Evolutionary conservation across 2,797 vertebrate genomes (phyloP).

Genomic region (Rhabdomys pumilio): DNA sequence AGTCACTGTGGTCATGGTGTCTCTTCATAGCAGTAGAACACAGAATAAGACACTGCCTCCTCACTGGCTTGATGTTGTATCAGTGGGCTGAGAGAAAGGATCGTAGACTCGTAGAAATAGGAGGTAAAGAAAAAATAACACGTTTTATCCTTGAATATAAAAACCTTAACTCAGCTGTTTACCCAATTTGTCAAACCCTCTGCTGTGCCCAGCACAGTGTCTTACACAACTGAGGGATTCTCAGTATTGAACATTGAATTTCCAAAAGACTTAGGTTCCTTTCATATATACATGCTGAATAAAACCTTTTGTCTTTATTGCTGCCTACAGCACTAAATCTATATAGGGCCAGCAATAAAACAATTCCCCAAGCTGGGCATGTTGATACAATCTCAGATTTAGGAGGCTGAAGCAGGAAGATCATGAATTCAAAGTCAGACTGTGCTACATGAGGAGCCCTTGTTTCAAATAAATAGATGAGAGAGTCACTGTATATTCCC

Average conservation of each 20-base stretch:
- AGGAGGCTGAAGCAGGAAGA: background rate
- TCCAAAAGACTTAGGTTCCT: background rate
- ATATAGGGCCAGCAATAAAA: conserved; percentile 3
- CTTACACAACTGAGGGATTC: background rate
- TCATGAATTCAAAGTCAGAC: background rate
- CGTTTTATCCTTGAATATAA: background rate
- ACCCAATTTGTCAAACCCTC: background rate
- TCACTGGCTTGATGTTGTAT: background rate
- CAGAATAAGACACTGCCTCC: background rate
- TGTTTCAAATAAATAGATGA: background rate
- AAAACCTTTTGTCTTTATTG: conserved; percentile 16
- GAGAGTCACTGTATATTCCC: background rate
- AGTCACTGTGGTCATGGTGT: background rate
- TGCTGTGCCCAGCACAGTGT: background rate
- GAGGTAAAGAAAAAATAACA: background rate
- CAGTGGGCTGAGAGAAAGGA: background rate
- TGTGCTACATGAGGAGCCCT: background rate
- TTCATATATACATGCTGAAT: background rate
- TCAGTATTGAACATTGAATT: background rate
- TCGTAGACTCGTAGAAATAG: background rate
- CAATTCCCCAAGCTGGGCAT: background rate
- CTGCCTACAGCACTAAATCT: background rate
- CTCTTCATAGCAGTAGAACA: background rate
- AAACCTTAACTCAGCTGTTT: background rate
- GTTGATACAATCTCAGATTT: background rate